Base-by-base conservation (phyloP, 2,888 invertebrate genomes). In the Eupithecia exiguata region DNA sequence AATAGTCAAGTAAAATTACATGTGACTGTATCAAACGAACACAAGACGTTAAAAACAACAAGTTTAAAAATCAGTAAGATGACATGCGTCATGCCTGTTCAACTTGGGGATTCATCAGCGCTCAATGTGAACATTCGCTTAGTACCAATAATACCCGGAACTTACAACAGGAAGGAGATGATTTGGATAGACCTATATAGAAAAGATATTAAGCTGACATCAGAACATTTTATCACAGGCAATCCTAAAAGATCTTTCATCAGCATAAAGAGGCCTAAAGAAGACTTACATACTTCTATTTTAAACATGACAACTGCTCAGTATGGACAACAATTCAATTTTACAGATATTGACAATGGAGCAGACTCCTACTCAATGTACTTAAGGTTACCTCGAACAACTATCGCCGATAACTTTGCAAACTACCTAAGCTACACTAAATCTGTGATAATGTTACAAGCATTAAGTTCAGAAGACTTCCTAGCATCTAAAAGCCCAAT, bases 161-260 rank as follows among this genome's bases (percentile, higher is more conserved):
- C 86, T 16, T 83, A 86, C 36, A 84, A 90, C 76, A 78, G 79
- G 18, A 90, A 85, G 35, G 82, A 90, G 77, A 84, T 78, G 53
- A 77, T 89, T n/a, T 92, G 91, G 89, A 81, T 81, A 6, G 77
- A 87, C 14, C 77, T 94, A 5, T 91, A 90, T 70, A 82, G 78
- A 46, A 90, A 90, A 76, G 71, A 79, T 49, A 78, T 89, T 5
- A 65, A 70, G 35, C 68, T 94, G 36, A 83, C 83, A 67, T 84
- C 90, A 0, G 91, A 92, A 80, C 84, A 92, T 74, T 93, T 94
- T 70, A 88, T 93, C 16, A 88, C 84, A 79, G 81, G 78, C 61
- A 80, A 78, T 12, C 77, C 78, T 71, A 69, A 70, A 38, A 79
- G 81, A 61, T 77, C 74, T 65, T 75, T 71, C 21, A 63, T 69